Base-by-base conservation (phyloP, 2,113 vertebrate genomes). In the Camelus bactrianus region DNA sequence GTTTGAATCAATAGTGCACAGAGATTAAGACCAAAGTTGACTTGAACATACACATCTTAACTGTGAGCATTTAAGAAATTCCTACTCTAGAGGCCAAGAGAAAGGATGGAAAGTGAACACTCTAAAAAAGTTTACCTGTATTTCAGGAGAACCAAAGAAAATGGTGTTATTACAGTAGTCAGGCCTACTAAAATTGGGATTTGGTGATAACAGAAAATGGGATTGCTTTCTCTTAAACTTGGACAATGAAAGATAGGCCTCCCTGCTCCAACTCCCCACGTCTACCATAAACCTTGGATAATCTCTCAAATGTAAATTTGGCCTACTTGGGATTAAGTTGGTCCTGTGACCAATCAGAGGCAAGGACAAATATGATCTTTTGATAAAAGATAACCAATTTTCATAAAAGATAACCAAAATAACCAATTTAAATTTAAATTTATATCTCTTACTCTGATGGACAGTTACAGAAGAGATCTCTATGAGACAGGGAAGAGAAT, bases 141-240 rank as follows among this genome's bases (percentile, higher is more conserved):
- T 86, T 91, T 89, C 69, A 89, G 84, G 92, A 79, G 82, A 82
- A 92, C 65, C 54, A 84, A 92, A 95, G 17, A 92, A 80, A 95
- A 88, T 3, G 11, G 13, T 87, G 28, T 85, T 76, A 80, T 22
- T 83, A 2, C 50, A 91, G 46, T 22, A 92, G 64, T 62, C 73
- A 91, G 8, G 50, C 16, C 72, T 81, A 48, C 5, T 82, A 90
- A 97, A 90, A 69, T 10, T 72, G 38, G 28, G 58, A 30, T 56
- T 88, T 89, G 56, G 20, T 80, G 32, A 89, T 75, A 48, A 89
- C 62, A 69, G 56, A 86, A 97, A 97, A 89, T 26, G 17, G 52
- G 87, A 84, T 9, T 7, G 16, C n/a, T 92, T 90, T 94, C 32
- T 86, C 79, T 56, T 85, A 84, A 84, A 64, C 15, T 65, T 32